These are phyloP conservation scores for Mormyrus proboscirostris DNA, from an alignment of 2,797 vertebrate genomes.

Conservation along the genomic window DNA sequence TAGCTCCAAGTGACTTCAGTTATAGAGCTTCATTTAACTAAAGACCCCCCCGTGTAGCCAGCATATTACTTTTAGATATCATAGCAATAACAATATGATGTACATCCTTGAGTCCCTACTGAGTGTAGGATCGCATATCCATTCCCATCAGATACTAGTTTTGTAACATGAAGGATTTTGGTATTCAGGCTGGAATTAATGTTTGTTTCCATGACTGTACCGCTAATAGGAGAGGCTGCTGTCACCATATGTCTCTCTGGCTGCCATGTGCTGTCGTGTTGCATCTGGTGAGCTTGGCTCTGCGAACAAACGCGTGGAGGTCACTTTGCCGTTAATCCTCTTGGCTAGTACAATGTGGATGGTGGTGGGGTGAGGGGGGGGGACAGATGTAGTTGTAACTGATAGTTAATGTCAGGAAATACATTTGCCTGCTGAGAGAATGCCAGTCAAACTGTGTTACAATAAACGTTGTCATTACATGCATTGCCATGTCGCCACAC, in stretches of 20 bases:
- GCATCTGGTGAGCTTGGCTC: constrained; percentile 1
- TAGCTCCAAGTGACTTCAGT: not conserved
- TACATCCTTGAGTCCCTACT: not conserved
- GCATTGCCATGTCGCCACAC: not conserved
- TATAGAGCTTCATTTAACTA: constrained; percentile 6
- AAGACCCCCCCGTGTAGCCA: not conserved
- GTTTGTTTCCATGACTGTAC: constrained; percentile 5
- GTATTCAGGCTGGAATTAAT: not conserved
- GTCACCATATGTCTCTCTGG: constrained; percentile 8
- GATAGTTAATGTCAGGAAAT: not conserved
- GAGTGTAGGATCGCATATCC: not conserved
- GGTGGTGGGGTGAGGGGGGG: not conserved
- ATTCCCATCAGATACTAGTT: not conserved
- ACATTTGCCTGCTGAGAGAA: not conserved
- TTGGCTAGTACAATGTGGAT: constrained; percentile 42
- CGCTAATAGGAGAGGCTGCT: not conserved
- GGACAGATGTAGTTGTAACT: not conserved
- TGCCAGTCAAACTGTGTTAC: not conserved
- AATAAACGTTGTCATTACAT: not conserved
- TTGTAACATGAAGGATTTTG: not conserved
- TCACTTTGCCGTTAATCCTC: constrained; percentile 39
- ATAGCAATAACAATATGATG: not conserved
- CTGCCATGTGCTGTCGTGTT: not conserved
- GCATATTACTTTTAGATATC: not conserved
- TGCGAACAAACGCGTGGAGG: constrained; percentile 35